A percentile compares a stretch with the other conserved stretches of the same genome.
Evolutionary conservation across 2,113 vertebrate genomes (phyloP).

Genomic region (Asarcornis scutulata): DNA sequence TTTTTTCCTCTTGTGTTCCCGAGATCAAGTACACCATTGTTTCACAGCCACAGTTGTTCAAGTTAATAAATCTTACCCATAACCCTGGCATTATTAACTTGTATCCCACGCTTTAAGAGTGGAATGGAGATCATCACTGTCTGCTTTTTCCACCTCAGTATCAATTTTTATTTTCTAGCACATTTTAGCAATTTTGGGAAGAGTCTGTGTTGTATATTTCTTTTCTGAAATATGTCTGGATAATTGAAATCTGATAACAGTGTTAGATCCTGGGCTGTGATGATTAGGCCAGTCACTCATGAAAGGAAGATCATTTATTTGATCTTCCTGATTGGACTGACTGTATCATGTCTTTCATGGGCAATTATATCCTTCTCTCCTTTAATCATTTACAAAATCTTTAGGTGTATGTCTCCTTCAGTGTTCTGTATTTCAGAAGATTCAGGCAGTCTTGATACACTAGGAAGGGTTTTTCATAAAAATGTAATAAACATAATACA

Average conservation of each 20-base stretch:
- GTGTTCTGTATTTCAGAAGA: background rate
- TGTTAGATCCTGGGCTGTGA: background rate
- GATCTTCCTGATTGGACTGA: background rate
- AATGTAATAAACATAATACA: too few species aligned
- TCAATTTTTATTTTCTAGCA: background rate
- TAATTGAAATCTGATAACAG: background rate
- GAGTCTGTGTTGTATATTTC: background rate
- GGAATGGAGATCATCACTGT: background rate
- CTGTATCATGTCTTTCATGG: background rate
- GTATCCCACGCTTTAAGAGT: background rate
- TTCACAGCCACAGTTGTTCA: too few species aligned
- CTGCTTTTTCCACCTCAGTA: background rate
- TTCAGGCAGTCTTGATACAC: background rate
- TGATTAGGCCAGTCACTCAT: background rate
- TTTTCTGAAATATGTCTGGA: background rate
- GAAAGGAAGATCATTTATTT: background rate
- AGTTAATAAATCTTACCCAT: too few species aligned
- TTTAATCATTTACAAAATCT: background rate
- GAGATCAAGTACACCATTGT: too few species aligned
- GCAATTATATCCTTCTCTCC: background rate
- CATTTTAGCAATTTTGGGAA: background rate
- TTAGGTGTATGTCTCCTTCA: background rate
- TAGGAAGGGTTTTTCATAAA: background rate
- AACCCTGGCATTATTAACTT: background rate
- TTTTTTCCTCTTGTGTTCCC: too few species aligned